Conservation (phyloP, 2,113 vertebrate species). For the Sprattus sprattus region DNA sequence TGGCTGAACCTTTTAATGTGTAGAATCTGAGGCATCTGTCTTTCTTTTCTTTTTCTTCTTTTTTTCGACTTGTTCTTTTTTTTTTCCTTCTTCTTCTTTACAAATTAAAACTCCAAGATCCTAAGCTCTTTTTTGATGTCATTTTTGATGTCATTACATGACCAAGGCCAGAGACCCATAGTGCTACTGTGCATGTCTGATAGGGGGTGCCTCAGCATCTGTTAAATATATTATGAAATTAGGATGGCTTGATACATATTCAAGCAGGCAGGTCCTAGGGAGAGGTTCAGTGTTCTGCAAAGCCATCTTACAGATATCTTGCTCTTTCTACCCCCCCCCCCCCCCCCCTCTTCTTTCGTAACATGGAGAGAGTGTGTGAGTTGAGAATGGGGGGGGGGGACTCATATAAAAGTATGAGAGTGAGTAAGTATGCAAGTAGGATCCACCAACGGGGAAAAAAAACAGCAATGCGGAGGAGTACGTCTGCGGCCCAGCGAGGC, state of each 20-base stretch:
- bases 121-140: slow-evolving; percentile 9
- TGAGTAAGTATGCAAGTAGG: not conserved
- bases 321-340: not conserved
- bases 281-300: slow-evolving; percentile 7
- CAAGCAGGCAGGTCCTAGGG: slow-evolving; percentile 31
- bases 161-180: slow-evolving; percentile 23
- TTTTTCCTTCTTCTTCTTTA: slow-evolving; percentile 22
- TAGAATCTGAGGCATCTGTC: not conserved
- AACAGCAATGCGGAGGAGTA: not conserved
- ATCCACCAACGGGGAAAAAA: not conserved
- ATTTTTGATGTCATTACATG: slow-evolving; percentile 40
- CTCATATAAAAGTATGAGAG: not conserved
- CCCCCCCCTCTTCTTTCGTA: not conserved
- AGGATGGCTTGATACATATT: slow-evolving; percentile 44
- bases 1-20: not conserved
- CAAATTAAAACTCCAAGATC: slow-evolving; percentile 28
- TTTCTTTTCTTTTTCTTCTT: not conserved
- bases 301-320: slow-evolving; percentile 25
- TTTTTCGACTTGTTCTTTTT: not conserved
- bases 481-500: not conserved
- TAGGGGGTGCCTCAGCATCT: slow-evolving; percentile 35
- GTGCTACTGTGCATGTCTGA: slow-evolving; percentile 42
- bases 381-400: not conserved
- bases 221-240: slow-evolving; percentile 49
- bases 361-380: not conserved